Base-by-base conservation (phyloP, 2,113 vertebrate species). In the Mola mola region DNA sequence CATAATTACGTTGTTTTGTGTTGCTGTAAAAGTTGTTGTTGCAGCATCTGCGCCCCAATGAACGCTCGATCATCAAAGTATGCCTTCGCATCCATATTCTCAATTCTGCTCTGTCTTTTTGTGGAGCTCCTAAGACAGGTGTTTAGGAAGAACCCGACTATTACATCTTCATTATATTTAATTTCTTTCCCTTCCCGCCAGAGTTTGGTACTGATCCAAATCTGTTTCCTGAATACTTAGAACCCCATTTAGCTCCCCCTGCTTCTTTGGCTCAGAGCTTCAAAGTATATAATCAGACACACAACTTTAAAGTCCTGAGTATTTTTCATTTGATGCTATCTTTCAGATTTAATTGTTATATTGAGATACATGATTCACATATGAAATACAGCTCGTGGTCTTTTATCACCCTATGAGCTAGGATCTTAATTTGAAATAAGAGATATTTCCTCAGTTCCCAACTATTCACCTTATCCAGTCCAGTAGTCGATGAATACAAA, bases 11-110 rank as follows among this genome's bases (percentile, higher is more conserved):
- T 41, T 42, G 15, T 25, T 26, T 53, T 5, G 15, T 64, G 42
- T 33, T 71, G 55, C 44, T 66, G 50, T 68, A 50, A 68, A 75
- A 67, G 33, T 38, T 22, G 26, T 13, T 20, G 8, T 28, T n/a
- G n/a, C n/a, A n/a, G 1, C 20, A 34, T 55, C 74, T 59, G 33
- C 28, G 28, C 28, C 28, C 28, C 6, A 4, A 57, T 57, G 24
- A 66, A 67, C 66, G 37, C 12, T 3, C 20, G 59, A 58, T 47
- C 40, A 68, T 66, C 47, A 51, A 28, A 21, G 10, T 58, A 17
- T 19, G 36, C 53, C 56, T 40, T 17, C 6, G 3, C 11, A n/a
- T 51, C 26, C 13, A 5, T 17, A 13, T 22, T 65, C 52, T 72
- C 67, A 71, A 4, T 3, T n/a, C 42, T 48, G 60, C 40, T 13